Evolutionary conservation across 1,140 invertebrate genomes (phyloP), one percentile per base, ranked within the genome.

Genomic region (Ceratosolen solmsi): DNA sequence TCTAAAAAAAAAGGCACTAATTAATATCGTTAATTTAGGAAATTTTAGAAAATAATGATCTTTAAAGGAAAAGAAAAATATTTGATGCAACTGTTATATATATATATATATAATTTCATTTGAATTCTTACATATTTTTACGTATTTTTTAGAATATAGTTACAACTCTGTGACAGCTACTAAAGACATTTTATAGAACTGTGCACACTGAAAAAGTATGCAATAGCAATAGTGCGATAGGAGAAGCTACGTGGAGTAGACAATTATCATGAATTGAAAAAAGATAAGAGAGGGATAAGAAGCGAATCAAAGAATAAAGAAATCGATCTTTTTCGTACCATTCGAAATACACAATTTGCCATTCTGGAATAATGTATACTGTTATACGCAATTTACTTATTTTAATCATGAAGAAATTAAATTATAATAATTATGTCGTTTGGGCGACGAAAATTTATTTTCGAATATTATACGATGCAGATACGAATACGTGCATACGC

Each of bases 101-200:
- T 72, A 25, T 15, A 20, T 36, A 25, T 54, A 73, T 79, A 46
- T 60, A 72, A 72, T 79, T 60, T 60, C 20, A 72, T 79, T 58
- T 49, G n/a, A 72, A 73, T 79, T 46, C 51, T 58, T 30, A 79
- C 46, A 73, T 54, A 79, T 46, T 46, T 46, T 46, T 46, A 7
- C 13, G 5, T 46, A 7, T 46, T 54, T 79, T 79, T 72, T 72
- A 54, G 38, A 79, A 22, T 38, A 22, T 9, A n/a, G 17, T 41
- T 27, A n/a, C 25, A 25, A 51, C 22, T 11, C 38, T 38, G 60
- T 79, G 68, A 79, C 77, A 79, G 77, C 46, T 17, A 79, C 54
- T 79, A 60, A 79, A 79, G 51, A 38, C 33, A 30, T 15, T 79
- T 79, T 79, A 79, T 79, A 49, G 70, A 79, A n/a, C n/a, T n/a